Evolutionary conservation across 2,888 invertebrate species (phyloP).

Genomic region (Amphipoea oculea): DNA sequence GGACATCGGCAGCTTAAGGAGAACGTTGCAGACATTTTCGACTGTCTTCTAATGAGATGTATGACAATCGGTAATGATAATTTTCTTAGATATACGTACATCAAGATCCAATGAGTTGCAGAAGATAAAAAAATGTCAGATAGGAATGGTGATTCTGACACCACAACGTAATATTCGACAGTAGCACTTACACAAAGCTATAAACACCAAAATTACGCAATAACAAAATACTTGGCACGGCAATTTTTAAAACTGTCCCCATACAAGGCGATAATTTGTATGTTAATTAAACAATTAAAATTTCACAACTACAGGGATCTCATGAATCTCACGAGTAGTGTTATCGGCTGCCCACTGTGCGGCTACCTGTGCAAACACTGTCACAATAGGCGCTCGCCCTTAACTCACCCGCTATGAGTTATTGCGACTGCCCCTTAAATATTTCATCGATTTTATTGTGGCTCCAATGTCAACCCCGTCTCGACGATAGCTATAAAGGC

Average conservation of each 20-base stretch:
- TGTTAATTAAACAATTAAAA: conserved; percentile 71
- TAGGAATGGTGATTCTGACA: not conserved
- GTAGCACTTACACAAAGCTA: not conserved
- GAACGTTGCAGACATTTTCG: not conserved
- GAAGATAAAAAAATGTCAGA: not conserved
- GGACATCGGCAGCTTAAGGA: not conserved
- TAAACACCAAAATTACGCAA: conserved; percentile 7
- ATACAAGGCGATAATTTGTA: conserved; percentile 63
- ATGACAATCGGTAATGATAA: not conserved
- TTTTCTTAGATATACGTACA: not conserved
- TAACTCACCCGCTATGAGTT: conserved; percentile 83
- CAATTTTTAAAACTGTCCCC: conserved; percentile 34
- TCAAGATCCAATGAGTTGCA: too few relatives aligned
- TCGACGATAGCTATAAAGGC: conserved; percentile 86
- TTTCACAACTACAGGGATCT: conserved; percentile 66
- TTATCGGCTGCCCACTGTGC: conserved; percentile 77
- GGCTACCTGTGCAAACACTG: conserved; percentile 84
- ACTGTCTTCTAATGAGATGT: not conserved
- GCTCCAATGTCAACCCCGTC: conserved; percentile 90
- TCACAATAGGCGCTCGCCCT: conserved; percentile 79
- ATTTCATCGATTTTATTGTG: conserved; percentile 91
- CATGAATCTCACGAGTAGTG: conserved; percentile 68
- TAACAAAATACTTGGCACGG: not conserved
- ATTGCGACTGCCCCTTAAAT: conserved; percentile 85
- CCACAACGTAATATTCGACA: not conserved